phyloP scores from a whole-genome alignment of 1,140 invertebrate species.

The Nasonia giraulti region DNA sequence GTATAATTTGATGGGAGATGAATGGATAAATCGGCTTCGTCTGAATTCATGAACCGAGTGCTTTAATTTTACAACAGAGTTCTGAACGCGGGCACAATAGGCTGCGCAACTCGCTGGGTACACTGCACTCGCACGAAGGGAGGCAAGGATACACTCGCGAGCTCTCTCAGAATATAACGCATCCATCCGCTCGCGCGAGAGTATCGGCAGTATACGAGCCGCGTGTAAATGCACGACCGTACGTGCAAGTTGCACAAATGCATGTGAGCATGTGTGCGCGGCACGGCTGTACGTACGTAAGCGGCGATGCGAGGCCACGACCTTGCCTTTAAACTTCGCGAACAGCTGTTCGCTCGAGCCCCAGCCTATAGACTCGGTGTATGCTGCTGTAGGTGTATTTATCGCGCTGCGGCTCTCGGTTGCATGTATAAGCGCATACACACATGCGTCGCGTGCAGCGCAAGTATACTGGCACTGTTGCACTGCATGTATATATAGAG shows the following conservation, averaged over 20 bases:
- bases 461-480: too few relatives aligned
- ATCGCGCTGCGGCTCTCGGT: neutral
- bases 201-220: conserved; percentile 17
- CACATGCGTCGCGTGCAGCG: neutral
- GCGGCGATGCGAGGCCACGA: conserved; percentile 60
- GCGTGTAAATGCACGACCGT: neutral
- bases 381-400: neutral
- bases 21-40: neutral
- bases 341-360: conserved; percentile 64
- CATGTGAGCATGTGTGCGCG: neutral
- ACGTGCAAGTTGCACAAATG: neutral
- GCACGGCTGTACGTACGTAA: conserved; percentile 52
- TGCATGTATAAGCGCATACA: neutral
- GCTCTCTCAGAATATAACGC: conserved; percentile 17
- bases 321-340: conserved; percentile 67
- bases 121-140: neutral
- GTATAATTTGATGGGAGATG: neutral
- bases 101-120: neutral
- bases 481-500: neutral
- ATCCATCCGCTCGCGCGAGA: neutral
- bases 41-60: neutral
- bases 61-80: neutral
- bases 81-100: too few relatives aligned
- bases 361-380: conserved; percentile 2
- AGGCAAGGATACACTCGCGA: neutral